Evolutionary conservation across 1,140 invertebrate species (phyloP), one percentile per base, ranked within the genome.

Genomic region (Caenorhabditis inopinata): DNA sequence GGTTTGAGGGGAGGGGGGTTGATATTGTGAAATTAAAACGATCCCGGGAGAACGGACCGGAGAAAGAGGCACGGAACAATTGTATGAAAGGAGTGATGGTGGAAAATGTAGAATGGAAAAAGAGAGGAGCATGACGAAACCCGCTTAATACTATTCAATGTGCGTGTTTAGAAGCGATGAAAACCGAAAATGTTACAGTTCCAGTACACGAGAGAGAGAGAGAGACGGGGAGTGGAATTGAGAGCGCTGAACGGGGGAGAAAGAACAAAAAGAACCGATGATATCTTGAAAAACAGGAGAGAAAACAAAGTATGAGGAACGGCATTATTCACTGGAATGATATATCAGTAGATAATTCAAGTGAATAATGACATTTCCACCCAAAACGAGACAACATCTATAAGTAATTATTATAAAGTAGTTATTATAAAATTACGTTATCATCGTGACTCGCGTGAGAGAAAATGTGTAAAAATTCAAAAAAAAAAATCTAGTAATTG

Each of bases 401-500:
- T 4, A 3, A 68, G 51, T 58, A 35, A 68, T 68, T 68, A 68
- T 68, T 68, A 68, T 35, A 68, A 68, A 68, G 58, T n/a, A 38
- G 0, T 68, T 68, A 68, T 68, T 68, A 68, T 68, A 58, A 58
- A 32, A 58, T 58, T 58, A 58, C 51, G 16, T 16, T 21, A 68
- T 38, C 5, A 42, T 38, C 32, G 58, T 38, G 58, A 68, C 27
- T 58, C 51, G 25, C 2, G 12, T 32, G 18, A 29, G 12, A 29
- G 23, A 4, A 32, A 58, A 58, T 18, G 18, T n/a, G n/a, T n/a
- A n/a, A n/a, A n/a, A n/a, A n/a, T n/a, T n/a, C n/a, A n/a, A n/a
- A n/a, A n/a, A n/a, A n/a, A n/a, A n/a, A n/a, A n/a, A n/a, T n/a
- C n/a, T n/a, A n/a, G n/a, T n/a, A n/a, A n/a, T n/a, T n/a, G n/a